phyloP scores from a whole-genome alignment of 2,113 vertebrate species.

The Mugil cephalus region DNA sequence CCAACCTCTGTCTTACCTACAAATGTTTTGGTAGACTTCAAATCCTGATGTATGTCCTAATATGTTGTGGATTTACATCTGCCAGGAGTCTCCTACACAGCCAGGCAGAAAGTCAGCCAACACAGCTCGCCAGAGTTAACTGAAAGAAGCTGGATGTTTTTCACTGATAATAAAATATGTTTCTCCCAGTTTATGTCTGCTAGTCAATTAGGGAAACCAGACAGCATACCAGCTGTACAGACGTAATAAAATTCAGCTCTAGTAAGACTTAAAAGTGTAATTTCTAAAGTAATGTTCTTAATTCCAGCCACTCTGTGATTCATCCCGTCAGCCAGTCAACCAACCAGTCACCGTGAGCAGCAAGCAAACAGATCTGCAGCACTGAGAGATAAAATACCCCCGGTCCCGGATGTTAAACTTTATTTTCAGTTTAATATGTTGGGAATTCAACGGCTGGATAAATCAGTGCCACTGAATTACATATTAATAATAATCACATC shows the following conservation, averaged over 20 bases:
- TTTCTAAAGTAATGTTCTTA: conserved; percentile 38
- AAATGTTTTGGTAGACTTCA: not conserved
- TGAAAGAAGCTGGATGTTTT: not conserved
- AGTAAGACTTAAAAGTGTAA: conserved; percentile 13
- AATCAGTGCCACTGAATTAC: conserved; percentile 56
- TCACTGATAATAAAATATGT: not conserved
- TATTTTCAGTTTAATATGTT: conserved; percentile 45
- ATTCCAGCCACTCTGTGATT: conserved; percentile 37
- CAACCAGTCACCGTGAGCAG: conserved; percentile 8
- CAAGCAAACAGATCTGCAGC: conserved; percentile 26
- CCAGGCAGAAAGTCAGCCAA: conserved; percentile 1
- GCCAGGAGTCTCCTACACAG: not conserved
- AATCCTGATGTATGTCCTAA: conserved; percentile 10
- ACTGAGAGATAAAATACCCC: conserved; percentile 32
- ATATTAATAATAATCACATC: conserved; percentile 66
- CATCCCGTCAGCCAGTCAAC: conserved; percentile 26
- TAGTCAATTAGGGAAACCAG: conserved; percentile 13
- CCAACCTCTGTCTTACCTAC: not conserved
- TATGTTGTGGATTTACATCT: conserved; percentile 5
- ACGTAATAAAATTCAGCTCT: not conserved
- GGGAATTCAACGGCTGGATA: conserved; percentile 39
- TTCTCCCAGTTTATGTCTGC: not conserved
- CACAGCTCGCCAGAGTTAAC: not conserved
- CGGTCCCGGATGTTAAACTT: conserved; percentile 38
- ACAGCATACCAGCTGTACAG: not conserved